Evolutionary conservation across 35 echinoderm and acorn worm genomes (phyloP).

Genomic region (Amphiura filiformis): DNA sequence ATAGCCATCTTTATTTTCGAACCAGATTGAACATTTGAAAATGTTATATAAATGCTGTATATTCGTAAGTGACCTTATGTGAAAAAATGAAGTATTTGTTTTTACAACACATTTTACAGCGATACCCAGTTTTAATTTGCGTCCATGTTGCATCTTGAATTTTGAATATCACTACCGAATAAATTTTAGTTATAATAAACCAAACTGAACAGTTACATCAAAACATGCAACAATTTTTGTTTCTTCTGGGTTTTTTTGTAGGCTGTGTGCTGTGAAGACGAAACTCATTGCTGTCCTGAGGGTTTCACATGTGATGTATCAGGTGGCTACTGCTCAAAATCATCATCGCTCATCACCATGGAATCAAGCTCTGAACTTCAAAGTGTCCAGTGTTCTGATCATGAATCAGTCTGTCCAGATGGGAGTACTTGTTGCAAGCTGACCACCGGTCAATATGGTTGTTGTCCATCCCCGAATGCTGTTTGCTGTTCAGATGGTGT

Average conservation of each 20-base stretch:
- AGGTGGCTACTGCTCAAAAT: neutral
- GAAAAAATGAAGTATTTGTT: too few relatives aligned
- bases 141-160: too few relatives aligned
- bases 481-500: slow-evolving; percentile 59
- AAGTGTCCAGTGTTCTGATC: slow-evolving; percentile 22
- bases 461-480: slow-evolving; percentile 35
- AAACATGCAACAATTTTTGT: neutral
- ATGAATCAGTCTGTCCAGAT: slow-evolving; percentile 29
- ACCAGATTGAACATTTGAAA: too few relatives aligned
- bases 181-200: too few relatives aligned
- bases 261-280: slow-evolving; percentile 73
- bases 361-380: neutral
- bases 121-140: too few relatives aligned
- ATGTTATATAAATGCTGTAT: too few relatives aligned
- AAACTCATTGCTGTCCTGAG: slow-evolving; percentile 60
- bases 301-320: slow-evolving; percentile 48
- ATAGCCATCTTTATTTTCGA: too few relatives aligned
- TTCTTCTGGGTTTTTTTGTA: slow-evolving; percentile 35
- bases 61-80: too few relatives aligned
- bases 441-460: neutral
- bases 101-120: too few relatives aligned
- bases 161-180: too few relatives aligned
- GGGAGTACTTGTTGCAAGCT: slow-evolving; percentile 29
- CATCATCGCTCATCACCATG: neutral
- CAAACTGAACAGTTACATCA: too few relatives aligned